These are phyloP conservation scores for Ahaetulla prasina DNA, from an alignment of 2,113 vertebrate genomes.

Conservation along the genomic window DNA sequence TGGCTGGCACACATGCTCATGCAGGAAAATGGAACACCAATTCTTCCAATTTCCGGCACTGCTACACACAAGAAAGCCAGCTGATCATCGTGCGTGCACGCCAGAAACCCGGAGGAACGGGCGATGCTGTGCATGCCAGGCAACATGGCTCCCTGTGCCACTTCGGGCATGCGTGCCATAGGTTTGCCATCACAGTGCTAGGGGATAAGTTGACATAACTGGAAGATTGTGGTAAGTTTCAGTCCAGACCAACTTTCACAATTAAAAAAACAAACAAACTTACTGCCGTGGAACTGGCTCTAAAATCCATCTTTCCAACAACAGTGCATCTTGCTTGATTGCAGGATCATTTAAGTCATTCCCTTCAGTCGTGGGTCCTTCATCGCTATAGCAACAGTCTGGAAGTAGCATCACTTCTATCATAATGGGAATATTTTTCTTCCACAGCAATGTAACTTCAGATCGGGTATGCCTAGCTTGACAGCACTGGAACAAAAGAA, in stretches of 20 bases:
- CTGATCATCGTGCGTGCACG: too few relatives aligned
- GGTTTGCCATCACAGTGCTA: not conserved
- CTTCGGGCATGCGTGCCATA: too few relatives aligned
- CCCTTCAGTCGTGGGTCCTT: conserved; percentile 84
- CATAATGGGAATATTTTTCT: conserved; percentile 96
- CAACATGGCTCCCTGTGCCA: too few relatives aligned
- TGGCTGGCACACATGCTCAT: too few relatives aligned
- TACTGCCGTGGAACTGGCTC: conserved; percentile 95
- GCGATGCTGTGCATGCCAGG: too few relatives aligned
- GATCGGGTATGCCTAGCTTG: conserved; percentile 91
- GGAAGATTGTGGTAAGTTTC: not conserved
- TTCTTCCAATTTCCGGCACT: too few relatives aligned
- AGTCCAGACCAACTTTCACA: not conserved
- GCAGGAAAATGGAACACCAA: too few relatives aligned
- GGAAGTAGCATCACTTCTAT: conserved; percentile 97
- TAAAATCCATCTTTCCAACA: conserved; percentile 95
- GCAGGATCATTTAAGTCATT: conserved; percentile 90
- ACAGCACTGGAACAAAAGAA: conserved; percentile 77
- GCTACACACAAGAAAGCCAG: too few relatives aligned
- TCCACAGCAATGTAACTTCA: conserved; percentile 91
- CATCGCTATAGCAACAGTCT: conserved; percentile 97
- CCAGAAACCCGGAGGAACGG: too few relatives aligned
- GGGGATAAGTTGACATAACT: not conserved
- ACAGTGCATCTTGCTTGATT: conserved; percentile 91
- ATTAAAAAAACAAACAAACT: conserved; percentile 48